Percentiles rank a stretch among this genome's conserved stretches.
phyloP scores from a whole-genome alignment of 2,888 invertebrate species.

The Sympetrum striolatum region DNA sequence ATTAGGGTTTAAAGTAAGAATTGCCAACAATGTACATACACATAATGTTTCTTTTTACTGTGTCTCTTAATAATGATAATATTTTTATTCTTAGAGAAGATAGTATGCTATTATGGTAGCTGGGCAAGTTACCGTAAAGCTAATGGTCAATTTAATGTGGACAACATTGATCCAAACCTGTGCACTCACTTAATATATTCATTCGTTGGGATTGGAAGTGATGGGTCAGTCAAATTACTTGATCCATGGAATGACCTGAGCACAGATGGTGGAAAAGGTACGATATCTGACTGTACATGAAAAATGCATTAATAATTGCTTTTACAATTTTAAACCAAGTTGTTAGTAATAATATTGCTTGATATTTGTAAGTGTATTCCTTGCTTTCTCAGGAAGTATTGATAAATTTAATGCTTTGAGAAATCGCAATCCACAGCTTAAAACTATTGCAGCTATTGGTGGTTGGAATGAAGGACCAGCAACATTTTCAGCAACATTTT shows the following conservation, averaged over 20 bases:
- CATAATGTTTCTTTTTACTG: no score
- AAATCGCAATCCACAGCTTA: conserved; percentile 61
- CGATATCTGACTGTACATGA: not conserved
- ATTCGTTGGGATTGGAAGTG: conserved; percentile 70
- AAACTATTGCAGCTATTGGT: conserved; percentile 70
- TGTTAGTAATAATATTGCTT: not conserved
- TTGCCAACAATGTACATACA: no score
- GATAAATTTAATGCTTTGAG: conserved; percentile 65
- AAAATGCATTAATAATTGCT: not conserved
- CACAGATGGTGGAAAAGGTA: conserved; percentile 14
- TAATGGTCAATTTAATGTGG: conserved; percentile 70
- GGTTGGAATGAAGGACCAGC: conserved; percentile 72
- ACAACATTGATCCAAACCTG: conserved; percentile 69
- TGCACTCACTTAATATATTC: conserved; percentile 80
- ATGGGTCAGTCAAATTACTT: conserved; percentile 64
- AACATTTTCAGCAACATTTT: no score
- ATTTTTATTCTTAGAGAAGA: conserved; percentile 48
- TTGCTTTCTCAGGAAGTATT: conserved; percentile 61
- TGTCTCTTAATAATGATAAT: not conserved
- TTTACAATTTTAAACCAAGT: not conserved
- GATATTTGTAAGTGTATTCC: not conserved
- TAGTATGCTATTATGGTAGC: conserved; percentile 78
- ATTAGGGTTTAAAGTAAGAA: no score
- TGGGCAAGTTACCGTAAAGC: conserved; percentile 76
- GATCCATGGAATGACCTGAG: conserved; percentile 69